phyloP scores from a whole-genome alignment of 2,113 vertebrate species.

The Hypomesus transpacificus region DNA sequence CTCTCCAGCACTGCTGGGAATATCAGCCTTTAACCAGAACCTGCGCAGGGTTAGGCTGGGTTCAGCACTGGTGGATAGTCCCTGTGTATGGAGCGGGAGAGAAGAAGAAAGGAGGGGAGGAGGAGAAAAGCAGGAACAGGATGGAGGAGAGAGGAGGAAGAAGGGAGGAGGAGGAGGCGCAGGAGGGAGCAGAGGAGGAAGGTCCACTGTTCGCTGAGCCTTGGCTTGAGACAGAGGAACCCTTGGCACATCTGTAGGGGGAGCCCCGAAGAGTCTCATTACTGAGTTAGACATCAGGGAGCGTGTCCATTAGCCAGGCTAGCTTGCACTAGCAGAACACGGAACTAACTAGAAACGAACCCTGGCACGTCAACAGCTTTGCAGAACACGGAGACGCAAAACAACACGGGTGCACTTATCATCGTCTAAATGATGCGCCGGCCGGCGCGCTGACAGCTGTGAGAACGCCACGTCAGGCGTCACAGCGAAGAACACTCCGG shows the following conservation, averaged over 20 bases:
- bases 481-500: slow-evolving; percentile 21
- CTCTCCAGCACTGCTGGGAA: not conserved
- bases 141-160: too few species aligned
- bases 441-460: slow-evolving; percentile 38
- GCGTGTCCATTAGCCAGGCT: slow-evolving; percentile 10
- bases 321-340: slow-evolving; percentile 9
- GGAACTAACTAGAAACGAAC: slow-evolving; percentile 20
- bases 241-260: too few species aligned
- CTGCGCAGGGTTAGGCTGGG: not conserved
- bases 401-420: slow-evolving; percentile 39
- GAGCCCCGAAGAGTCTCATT: not conserved
- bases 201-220: too few species aligned
- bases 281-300: slow-evolving; percentile 5
- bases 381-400: slow-evolving; percentile 18
- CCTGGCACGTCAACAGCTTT: slow-evolving; percentile 24
- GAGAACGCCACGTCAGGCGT: slow-evolving; percentile 21
- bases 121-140: too few species aligned
- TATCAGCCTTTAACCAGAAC: too few species aligned
- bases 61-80: not conserved
- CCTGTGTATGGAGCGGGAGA: not conserved
- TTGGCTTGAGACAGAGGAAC: too few species aligned
- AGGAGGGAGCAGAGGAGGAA: too few species aligned
- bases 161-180: too few species aligned
- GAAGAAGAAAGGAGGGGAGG: too few species aligned
- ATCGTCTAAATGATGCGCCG: slow-evolving; percentile 53